These are phyloP conservation scores for Dicerorhinus sumatrensis DNA, from an alignment of 2,113 vertebrate species.

Conservation along the genomic window DNA sequence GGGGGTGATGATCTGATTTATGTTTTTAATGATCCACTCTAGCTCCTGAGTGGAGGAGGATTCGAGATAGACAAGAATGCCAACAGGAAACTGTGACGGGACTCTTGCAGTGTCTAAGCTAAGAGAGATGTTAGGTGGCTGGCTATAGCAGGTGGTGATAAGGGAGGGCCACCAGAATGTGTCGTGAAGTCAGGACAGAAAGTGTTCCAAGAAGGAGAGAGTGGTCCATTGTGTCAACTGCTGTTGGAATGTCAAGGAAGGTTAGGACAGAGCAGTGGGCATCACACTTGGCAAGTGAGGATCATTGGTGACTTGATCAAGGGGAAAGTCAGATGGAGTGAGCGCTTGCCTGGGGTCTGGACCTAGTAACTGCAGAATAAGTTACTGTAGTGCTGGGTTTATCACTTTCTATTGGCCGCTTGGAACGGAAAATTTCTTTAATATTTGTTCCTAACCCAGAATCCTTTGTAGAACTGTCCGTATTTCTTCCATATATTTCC, in stretches of 20 bases:
- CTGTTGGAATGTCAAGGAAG: accelerated
- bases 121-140: too few relatives aligned
- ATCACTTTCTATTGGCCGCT: not conserved
- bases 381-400: not conserved
- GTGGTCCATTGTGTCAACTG: accelerated
- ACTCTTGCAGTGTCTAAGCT: not conserved
- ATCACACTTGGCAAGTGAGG: too few relatives aligned
- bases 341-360: not conserved
- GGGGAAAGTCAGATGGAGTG: not conserved
- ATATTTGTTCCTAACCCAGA: not conserved
- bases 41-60: not conserved
- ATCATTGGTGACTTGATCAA: not conserved
- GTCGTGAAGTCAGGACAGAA: not conserved
- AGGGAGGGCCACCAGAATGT: not conserved
- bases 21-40: not conserved
- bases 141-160: not conserved
- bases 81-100: not conserved
- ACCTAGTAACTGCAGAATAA: not conserved
- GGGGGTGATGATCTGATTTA: not conserved
- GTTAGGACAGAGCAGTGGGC: not conserved
- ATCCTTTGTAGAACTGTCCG: not conserved
- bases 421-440: not conserved
- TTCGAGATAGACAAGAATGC: not conserved
- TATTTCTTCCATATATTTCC: not conserved
- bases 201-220: not conserved